These are phyloP conservation scores for Myiopsitta monachus DNA, from an alignment of 2,113 vertebrate genomes.

Conservation along the genomic window DNA sequence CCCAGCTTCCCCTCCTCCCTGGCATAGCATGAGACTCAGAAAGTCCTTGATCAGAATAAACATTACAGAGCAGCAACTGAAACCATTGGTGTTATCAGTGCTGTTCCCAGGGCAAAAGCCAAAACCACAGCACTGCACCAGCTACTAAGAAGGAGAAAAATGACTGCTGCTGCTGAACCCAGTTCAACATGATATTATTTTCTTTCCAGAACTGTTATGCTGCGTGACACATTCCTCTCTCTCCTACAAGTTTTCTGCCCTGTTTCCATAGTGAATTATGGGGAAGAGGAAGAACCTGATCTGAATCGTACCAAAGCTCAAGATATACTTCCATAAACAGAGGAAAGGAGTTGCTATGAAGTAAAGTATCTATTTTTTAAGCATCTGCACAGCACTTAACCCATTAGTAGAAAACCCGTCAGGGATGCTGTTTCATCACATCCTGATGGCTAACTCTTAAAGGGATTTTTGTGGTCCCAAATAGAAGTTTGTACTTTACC, in stretches of 20 bases:
- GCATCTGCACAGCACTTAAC: neutral
- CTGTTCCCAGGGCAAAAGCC: too few species aligned
- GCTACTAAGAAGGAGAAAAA: too few species aligned
- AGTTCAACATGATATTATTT: neutral
- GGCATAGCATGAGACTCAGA: too few species aligned
- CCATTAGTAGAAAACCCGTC: neutral
- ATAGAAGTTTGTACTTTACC: neutral
- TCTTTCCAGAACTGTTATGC: neutral
- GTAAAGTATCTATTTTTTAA: neutral
- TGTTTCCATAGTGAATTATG: neutral
- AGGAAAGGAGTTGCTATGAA: neutral
- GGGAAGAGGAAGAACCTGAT: fast-evolving
- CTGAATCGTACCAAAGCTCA: neutral
- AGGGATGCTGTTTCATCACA: neutral
- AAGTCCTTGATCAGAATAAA: too few species aligned
- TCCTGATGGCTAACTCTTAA: neutral
- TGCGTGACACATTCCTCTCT: neutral
- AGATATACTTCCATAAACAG: neutral
- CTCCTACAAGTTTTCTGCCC: neutral
- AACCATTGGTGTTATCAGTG: too few species aligned
- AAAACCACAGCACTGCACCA: too few species aligned
- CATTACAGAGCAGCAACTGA: too few species aligned
- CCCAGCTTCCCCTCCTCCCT: too few species aligned
- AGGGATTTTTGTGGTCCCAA: neutral
- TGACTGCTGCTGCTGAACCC: too few species aligned